Evolutionary conservation across 2,113 vertebrate genomes (phyloP), one percentile per base, ranked within the genome.

Genomic region (Tachycineta bicolor): DNA sequence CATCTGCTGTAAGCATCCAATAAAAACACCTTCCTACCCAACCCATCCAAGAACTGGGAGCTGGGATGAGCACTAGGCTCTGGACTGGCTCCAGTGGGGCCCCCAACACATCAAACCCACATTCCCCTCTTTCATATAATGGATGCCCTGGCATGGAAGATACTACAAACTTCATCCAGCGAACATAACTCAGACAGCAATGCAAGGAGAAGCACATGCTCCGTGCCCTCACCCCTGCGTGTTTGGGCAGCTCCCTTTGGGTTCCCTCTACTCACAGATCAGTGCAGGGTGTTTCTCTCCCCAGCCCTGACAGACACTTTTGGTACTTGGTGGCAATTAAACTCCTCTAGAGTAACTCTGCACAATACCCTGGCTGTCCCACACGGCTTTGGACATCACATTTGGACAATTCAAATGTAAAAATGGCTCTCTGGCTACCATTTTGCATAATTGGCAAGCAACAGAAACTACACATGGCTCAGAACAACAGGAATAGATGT

Each of bases 391-490:
- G 78, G 96, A 93, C 96, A 89, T 88, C 43, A 79, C 94, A 83
- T 94, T 97, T 87, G 88, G 95, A 97, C 94, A 97, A 97, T 97
- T 97, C 97, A 97, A 97, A 98, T 83, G 65, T 96, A 96, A 97
- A 96, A 98, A 95, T 80, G 55, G 94, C 96, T 95, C 88, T 97
- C 95, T 97, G 96, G 97, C 96, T 97, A 92, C 75, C 21, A 94
- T 77, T 94, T 89, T 80, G 75, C 95, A 94, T 96, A 90, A 97
- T 93, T 90, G 89, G 94, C 86, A 88, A 96, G 89, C 87, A 87
- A 93, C 70, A 80, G 90, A 94, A 97, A 92, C 92, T 97, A 49
- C 26, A 24, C 85, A 31, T 80, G 83, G 90, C 94, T 75, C 52
- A 0, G 25, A 94, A 73, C 63, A 95, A 94, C 96, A 94, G 67